phyloP scores from a whole-genome alignment of 2,113 vertebrate species.

The Vidua macroura region DNA sequence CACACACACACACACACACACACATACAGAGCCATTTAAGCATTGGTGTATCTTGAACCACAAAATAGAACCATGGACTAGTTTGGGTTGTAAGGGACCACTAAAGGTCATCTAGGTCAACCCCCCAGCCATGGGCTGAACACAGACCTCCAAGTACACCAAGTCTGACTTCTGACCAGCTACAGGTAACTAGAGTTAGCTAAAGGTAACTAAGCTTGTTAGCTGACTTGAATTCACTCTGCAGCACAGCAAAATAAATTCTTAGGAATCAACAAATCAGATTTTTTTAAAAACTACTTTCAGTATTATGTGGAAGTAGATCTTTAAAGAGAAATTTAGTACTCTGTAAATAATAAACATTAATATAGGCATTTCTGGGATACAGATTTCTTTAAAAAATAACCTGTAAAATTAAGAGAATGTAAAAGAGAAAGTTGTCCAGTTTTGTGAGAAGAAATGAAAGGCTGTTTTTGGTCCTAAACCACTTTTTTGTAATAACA shows the following conservation, averaged over 20 bases:
- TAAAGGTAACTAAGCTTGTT: neutral
- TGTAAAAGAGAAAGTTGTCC: neutral
- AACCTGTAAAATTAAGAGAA: neutral
- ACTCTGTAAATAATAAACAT: neutral
- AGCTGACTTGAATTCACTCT: neutral
- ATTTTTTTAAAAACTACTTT: neutral
- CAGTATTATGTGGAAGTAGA: neutral
- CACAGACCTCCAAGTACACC: neutral
- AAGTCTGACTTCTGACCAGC: neutral
- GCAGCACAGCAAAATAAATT: neutral
- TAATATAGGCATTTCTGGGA: neutral
- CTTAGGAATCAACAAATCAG: neutral
- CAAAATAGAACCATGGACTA: neutral
- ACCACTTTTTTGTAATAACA: neutral
- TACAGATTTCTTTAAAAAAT: neutral
- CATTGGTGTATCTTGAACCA: neutral
- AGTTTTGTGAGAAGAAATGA: neutral
- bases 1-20: neutral
- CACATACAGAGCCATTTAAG: neutral
- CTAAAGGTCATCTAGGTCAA: neutral
- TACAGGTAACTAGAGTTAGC: neutral
- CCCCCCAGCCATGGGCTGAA: too few relatives aligned
- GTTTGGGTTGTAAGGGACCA: neutral
- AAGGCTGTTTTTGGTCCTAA: neutral
- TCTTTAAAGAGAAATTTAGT: neutral